Conservation (phyloP, 2,888 invertebrate genomes). For the Junonia oenone region DNA sequence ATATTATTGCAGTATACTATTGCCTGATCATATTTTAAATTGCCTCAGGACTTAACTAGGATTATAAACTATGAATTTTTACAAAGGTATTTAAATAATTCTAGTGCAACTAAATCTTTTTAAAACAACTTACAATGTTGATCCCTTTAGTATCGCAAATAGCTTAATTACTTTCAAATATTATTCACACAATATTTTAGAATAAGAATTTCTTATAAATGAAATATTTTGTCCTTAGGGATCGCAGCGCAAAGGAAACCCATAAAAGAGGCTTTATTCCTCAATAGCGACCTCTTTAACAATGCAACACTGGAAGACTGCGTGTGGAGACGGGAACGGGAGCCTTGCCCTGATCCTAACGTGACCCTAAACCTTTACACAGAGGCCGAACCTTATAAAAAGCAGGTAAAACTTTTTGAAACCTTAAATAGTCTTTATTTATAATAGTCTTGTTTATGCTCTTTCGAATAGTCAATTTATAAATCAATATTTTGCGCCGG, state of each 20-base stretch:
- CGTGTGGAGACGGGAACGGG: slow-evolving; percentile 83
- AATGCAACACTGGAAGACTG: slow-evolving; percentile 84
- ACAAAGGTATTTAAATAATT: too few species aligned
- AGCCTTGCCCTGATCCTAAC: slow-evolving; percentile 85
- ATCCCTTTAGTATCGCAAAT: too few species aligned
- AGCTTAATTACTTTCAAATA: neutral
- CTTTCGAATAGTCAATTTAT: neutral
- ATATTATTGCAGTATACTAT: too few species aligned
- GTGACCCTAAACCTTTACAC: slow-evolving; percentile 83
- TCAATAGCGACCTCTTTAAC: slow-evolving; percentile 76
- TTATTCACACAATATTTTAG: neutral
- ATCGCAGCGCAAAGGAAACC: slow-evolving; percentile 56
- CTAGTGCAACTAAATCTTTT: too few species aligned
- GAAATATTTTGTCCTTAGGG: slow-evolving; percentile 22
- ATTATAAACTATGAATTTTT: too few species aligned
- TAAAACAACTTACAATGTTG: too few species aligned
- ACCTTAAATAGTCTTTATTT: too few species aligned
- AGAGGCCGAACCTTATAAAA: slow-evolving; percentile 70
- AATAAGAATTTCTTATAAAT: neutral
- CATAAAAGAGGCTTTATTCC: slow-evolving; percentile 81
- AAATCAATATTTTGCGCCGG: too few species aligned
- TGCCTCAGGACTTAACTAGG: too few species aligned
- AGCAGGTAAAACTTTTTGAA: too few species aligned
- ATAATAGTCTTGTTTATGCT: too few species aligned
- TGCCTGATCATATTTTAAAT: too few species aligned